Evolutionary conservation across 2,888 invertebrate species (phyloP).

Genomic region (Caenorhabditis sp.): DNA sequence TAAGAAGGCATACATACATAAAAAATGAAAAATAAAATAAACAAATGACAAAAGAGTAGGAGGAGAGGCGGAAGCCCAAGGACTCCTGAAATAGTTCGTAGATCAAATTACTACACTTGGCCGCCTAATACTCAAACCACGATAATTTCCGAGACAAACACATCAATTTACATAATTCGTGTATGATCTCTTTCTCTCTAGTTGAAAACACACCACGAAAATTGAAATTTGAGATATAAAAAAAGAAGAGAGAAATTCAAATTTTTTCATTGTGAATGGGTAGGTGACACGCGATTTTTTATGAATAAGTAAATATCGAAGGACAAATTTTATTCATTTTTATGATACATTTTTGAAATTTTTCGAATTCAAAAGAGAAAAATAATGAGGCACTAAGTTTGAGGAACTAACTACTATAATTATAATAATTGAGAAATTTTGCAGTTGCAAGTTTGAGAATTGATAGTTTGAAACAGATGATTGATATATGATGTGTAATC

Average conservation of each 20-base stretch:
- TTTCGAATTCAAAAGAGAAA: background rate
- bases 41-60: constrained; percentile 6
- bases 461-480: too few relatives aligned
- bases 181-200: background rate
- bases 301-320: background rate
- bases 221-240: background rate
- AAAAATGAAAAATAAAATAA: constrained; percentile 1
- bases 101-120: background rate
- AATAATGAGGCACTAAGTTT: background rate
- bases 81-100: constrained; percentile 11
- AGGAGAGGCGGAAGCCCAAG: constrained; percentile 23
- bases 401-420: too few relatives aligned
- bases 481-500: too few relatives aligned
- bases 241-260: background rate
- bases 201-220: background rate
- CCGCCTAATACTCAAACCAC: background rate
- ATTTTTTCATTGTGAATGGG: background rate
- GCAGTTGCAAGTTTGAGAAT: too few relatives aligned
- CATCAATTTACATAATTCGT: background rate
- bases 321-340: background rate
- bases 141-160: background rate
- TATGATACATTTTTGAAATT: background rate
- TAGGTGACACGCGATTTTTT: background rate
- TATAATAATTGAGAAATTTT: too few relatives aligned
- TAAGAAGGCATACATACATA: background rate